Evolutionary conservation across 2,888 invertebrate genomes (phyloP), one percentile per base, ranked within the genome.

Genomic region (Gortyna flavago): DNA sequence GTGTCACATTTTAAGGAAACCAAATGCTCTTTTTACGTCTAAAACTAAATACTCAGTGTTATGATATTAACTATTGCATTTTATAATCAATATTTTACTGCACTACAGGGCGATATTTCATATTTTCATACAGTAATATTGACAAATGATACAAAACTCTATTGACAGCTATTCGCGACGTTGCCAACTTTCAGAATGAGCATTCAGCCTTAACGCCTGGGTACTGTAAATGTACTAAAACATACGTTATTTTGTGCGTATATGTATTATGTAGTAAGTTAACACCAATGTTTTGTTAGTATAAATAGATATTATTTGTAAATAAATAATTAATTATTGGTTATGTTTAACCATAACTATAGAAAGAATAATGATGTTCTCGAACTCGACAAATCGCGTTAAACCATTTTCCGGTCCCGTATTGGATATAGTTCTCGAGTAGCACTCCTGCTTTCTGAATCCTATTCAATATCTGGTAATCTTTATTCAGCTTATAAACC

Each of bases 241-340:
- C n/a, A 66, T 11, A 54, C 25, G 25, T n/a, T 25, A 54, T 68
- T 18, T 54, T 35, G n/a, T 35, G n/a, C 11, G n/a, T 81, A 51
- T 71, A 57, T 18, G 67, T n/a, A n/a, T n/a, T n/a, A n/a, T n/a
- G n/a, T 61, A 35, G 11, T 64, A 64, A 77, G 21, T 76, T 64
- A 77, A 80, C 66, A 81, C 62, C 51, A 69, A 72, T 59, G 21
- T 59, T 82, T 77, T 65, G 35, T 72, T 48, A 64, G 8, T 59
- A 59, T 77, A 68, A 54, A 65, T 72, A 72, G 16, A 77, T 65
- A 70, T 76, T 70, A 41, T 41, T 77, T 81, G 64, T 81, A 77
- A 54, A 77, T 81, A 81, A 62, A 29, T 62, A 81, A 59, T 35
- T 48, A 72, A 25, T 68, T 35, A 13, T 65, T 64, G 29, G 48